Evolutionary conservation across 1,140 invertebrate species (phyloP), one percentile per base, ranked within the genome.

Genomic region (Samia ricini): DNA sequence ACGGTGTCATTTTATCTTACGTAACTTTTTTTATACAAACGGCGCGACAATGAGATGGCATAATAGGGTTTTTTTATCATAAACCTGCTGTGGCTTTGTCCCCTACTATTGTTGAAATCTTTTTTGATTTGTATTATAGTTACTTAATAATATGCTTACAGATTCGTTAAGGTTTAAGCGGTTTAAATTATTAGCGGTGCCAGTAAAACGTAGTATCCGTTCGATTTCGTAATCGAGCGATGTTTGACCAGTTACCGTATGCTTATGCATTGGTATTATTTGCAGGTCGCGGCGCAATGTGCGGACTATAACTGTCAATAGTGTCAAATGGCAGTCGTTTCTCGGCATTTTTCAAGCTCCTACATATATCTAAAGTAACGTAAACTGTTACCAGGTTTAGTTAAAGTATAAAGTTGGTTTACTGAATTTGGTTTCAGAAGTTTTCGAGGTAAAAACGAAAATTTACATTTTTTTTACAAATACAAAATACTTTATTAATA

Each of bases 1-100:
- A 71, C 54, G 42, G 60, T 74, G 65, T 64, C 68, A 65, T 51
- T 50, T 58, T 22, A 42, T 56, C 22, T 65, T 67, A 56, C 65
- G 60, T 57, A 72, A 68, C 49, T 22, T 15, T 57, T 57, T 24
- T 20, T 33, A 20, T 57, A 33, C 24, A 21, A 36, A 36, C 24
- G 18, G 56, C 36, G 26, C 19, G 19, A 57, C 26, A 36, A 57
- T 33, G 26, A 56, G 3, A 56, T 3, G 18, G 21, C 21, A 4
- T 56, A 29, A n/a, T 56, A 52, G 4, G 18, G 6, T 55, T 55
- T 55, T 55, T 55, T 55, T 55, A 22, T 50, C n/a, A 50, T 50
- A 50, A 21, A 50, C 20, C 20, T 50, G 50, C 19, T 1, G 8
- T n/a, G 36, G n/a, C 36, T n/a, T 20, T 20, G 18, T 3, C 22